Evolutionary conservation across 2,113 vertebrate species (phyloP).

Genomic region (Sialia sialis): DNA sequence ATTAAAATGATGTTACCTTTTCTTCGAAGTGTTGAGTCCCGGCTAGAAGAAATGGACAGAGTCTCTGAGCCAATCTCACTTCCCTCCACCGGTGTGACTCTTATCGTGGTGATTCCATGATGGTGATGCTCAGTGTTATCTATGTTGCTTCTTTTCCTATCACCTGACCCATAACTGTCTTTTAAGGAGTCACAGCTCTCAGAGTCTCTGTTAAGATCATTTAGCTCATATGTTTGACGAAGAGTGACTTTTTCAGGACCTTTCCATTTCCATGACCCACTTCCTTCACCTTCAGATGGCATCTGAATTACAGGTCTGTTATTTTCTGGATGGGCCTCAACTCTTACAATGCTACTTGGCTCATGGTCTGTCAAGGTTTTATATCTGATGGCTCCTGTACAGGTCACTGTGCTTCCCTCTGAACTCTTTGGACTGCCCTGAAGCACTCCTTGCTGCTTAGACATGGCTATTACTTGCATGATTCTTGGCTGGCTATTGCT

Average conservation of each 20-base stretch:
- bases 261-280: conserved; percentile 95
- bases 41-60: conserved; percentile 86
- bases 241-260: conserved; percentile 86
- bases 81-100: conserved; percentile 90
- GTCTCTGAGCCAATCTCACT: conserved; percentile 84
- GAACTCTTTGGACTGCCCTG: conserved; percentile 88
- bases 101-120: conserved; percentile 87
- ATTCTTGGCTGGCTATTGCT: conserved; percentile 88
- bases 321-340: conserved; percentile 95
- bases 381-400: conserved; percentile 84
- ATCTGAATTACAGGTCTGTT: conserved; percentile 87
- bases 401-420: conserved; percentile 82
- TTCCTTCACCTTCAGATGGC: conserved; percentile 85
- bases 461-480: conserved; percentile 97
- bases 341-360: conserved; percentile 85
- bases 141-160: conserved; percentile 84
- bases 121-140: conserved; percentile 84
- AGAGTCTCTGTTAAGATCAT: conserved; percentile 91
- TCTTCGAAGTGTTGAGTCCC: conserved; percentile 89
- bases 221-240: conserved; percentile 91
- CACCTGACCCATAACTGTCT: conserved; percentile 83
- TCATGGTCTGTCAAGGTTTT: conserved; percentile 87
- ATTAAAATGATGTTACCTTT: conserved; percentile 94
- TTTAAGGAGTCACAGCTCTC: conserved; percentile 87
- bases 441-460: conserved; percentile 94